A percentile compares a stretch with the other conserved stretches of the same genome.
Evolutionary conservation across 2,113 vertebrate genomes (phyloP).

Genomic region (Nesoenas mayeri): DNA sequence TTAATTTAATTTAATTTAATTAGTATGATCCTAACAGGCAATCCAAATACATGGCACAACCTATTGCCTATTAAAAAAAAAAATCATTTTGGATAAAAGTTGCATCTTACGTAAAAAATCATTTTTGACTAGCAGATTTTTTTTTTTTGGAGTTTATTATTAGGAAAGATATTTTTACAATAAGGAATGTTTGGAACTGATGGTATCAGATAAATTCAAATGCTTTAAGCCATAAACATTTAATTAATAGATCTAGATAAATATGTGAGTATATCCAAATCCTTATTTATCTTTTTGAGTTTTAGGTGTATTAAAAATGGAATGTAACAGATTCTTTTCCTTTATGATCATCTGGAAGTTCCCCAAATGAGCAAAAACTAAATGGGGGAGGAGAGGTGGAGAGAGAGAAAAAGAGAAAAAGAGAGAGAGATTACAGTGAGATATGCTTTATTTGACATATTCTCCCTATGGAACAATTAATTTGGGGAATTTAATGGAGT

Average conservation of each 20-base stretch:
- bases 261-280: constrained; percentile 37
- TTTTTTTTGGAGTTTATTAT: background rate
- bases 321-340: constrained; percentile 20
- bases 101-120: background rate
- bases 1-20: background rate
- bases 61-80: background rate
- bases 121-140: background rate
- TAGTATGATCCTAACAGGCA: background rate
- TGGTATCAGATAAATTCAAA: background rate
- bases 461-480: constrained; percentile 74
- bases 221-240: background rate
- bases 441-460: constrained; percentile 69
- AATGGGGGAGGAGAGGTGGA: background rate
- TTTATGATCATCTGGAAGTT: constrained; percentile 16
- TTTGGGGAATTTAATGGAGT: constrained; percentile 72
- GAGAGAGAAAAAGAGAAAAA: background rate
- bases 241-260: constrained; percentile 55
- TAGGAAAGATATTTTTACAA: background rate
- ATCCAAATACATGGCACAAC: background rate
- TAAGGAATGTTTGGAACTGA: background rate
- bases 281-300: constrained; percentile 30
- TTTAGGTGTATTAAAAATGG: constrained; percentile 15
- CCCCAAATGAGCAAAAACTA: background rate
- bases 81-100: background rate
- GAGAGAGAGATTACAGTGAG: background rate